Percentiles rank a stretch among this genome's conserved stretches.
These are phyloP conservation scores for Campopleginae sp. DNA, from an alignment of 2,888 invertebrate genomes.

Conservation along the genomic window DNA sequence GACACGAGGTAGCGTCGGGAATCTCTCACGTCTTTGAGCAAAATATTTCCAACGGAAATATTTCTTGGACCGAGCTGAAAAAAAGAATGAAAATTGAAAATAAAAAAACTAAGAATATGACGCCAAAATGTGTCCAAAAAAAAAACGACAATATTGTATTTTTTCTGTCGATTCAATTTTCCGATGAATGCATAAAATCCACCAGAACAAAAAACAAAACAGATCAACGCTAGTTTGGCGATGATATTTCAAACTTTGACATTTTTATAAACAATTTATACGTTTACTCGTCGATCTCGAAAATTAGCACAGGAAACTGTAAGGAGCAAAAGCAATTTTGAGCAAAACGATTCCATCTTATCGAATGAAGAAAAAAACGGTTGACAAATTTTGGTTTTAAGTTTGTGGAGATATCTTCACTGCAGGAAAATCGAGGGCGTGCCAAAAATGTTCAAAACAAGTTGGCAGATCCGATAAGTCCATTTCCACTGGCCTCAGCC, in stretches of 20 bases:
- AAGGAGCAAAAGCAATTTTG: not conserved
- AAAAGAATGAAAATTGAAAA: not conserved
- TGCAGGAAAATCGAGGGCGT: not conserved
- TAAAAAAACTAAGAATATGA: not conserved
- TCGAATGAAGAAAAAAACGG: not conserved
- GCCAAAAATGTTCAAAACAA: not conserved
- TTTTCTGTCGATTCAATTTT: not conserved
- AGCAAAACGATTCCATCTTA: not conserved
- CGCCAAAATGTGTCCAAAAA: not conserved
- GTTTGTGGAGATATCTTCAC: not conserved
- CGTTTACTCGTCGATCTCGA: not conserved
- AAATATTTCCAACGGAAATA: not conserved
- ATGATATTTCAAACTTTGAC: not conserved
- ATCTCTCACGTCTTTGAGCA: not conserved
- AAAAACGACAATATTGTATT: not conserved
- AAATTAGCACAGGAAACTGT: not conserved
- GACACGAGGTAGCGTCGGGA: not conserved
- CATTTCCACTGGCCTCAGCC: conserved; percentile 7
- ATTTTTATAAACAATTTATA: not conserved
- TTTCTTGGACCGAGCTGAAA: not conserved
- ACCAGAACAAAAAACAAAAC: not conserved
- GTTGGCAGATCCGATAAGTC: not conserved
- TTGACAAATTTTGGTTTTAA: not conserved
- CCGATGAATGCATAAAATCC: not conserved
- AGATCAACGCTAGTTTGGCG: not conserved